A percentile compares a stretch with the other conserved stretches of the same genome.
Conservation (phyloP, 2,888 invertebrate genomes). For the Rhingia rostrata region DNA sequence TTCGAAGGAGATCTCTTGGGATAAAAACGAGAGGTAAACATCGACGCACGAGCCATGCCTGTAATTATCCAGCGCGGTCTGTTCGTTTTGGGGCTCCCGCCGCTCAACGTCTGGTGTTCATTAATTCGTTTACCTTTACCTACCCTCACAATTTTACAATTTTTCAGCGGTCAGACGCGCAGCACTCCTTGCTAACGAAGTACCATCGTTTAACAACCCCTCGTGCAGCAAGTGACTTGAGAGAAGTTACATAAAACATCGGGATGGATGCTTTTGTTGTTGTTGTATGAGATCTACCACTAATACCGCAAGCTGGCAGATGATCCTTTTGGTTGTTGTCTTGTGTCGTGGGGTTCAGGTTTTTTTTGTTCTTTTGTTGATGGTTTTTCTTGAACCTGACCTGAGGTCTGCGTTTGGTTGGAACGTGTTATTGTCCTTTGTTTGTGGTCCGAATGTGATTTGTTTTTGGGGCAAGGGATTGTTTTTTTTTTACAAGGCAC, state of each 20-base stretch:
- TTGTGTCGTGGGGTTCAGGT: conserved; percentile 3
- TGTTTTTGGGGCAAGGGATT: too few relatives aligned
- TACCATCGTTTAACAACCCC: conserved; percentile 54
- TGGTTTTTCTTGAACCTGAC: not conserved
- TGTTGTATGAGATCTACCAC: conserved; percentile 44
- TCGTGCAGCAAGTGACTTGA: conserved; percentile 39
- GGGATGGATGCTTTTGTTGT: conserved; percentile 54
- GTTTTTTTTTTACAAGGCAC: not conserved
- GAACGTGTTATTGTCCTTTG: too few relatives aligned
- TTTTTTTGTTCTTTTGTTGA: not conserved
- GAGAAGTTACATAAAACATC: conserved; percentile 41
- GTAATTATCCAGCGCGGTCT: conserved; percentile 63
- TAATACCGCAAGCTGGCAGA: conserved; percentile 70
- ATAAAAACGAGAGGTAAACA: conserved; percentile 66
- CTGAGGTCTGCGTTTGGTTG: too few relatives aligned
- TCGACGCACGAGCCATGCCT: conserved; percentile 64
- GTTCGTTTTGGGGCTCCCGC: conserved; percentile 65
- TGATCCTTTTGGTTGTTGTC: conserved; percentile 47
- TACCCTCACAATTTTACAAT: conserved; percentile 69
- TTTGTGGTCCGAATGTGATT: too few relatives aligned
- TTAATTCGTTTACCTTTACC: conserved; percentile 69
- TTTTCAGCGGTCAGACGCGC: conserved; percentile 35
- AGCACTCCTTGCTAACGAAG: conserved; percentile 43
- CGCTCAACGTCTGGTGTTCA: conserved; percentile 66
- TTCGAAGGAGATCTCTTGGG: conserved; percentile 68